A percentile compares a stretch with the other conserved stretches of the same genome.
Conservation (phyloP, 2,888 invertebrate genomes). For the Pandemis heparana region DNA sequence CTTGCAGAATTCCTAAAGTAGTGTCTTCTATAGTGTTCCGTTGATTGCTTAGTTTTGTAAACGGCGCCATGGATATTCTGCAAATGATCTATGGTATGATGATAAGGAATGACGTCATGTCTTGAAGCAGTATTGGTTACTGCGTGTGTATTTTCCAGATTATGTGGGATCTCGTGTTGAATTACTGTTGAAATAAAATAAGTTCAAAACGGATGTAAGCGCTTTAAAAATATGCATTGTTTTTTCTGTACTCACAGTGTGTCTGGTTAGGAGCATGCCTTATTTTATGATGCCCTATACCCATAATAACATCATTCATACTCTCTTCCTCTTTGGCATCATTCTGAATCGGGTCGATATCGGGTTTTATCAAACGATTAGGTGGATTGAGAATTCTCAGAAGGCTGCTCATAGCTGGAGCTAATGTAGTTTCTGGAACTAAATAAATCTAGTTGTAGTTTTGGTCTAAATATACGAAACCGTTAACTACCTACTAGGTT, state of each 20-base stretch:
- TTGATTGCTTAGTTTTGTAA: slow-evolving; percentile 48
- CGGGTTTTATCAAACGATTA: slow-evolving; percentile 61
- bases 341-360: slow-evolving; percentile 65
- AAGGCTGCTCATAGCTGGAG: slow-evolving; percentile 60
- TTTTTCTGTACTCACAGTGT: slow-evolving; percentile 52
- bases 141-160: slow-evolving; percentile 52
- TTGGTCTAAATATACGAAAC: not conserved
- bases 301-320: slow-evolving; percentile 50
- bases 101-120: slow-evolving; percentile 52
- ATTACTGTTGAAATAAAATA: slow-evolving; percentile 54
- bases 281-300: slow-evolving; percentile 62
- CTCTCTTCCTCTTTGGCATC: slow-evolving; percentile 57
- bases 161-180: slow-evolving; percentile 52
- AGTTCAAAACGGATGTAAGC: too few relatives aligned
- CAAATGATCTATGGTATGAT: slow-evolving; percentile 64
- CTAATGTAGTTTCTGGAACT: slow-evolving; percentile 52
- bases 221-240: not conserved
- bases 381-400: slow-evolving; percentile 70
- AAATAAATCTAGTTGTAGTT: slow-evolving; percentile 36
- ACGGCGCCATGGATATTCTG: slow-evolving; percentile 63
- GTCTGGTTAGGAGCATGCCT: slow-evolving; percentile 62
- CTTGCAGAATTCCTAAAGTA: slow-evolving; percentile 49
- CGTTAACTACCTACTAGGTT: too few relatives aligned
- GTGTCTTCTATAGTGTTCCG: slow-evolving; percentile 56
- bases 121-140: slow-evolving; percentile 52